Conservation (phyloP, 1,140 invertebrate species). For the Antheraea mylitta region DNA sequence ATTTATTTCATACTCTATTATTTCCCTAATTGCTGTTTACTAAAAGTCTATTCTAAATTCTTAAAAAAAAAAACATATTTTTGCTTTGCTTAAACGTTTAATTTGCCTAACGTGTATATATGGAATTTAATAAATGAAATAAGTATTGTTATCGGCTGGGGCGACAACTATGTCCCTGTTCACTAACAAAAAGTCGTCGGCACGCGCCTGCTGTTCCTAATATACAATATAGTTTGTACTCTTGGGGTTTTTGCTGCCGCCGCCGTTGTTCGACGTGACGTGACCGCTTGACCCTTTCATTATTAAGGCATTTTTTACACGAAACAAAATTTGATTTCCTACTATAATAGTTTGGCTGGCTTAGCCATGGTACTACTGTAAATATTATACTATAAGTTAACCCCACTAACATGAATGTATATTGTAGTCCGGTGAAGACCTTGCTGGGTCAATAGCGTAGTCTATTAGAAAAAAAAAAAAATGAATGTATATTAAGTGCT, state of each 20-base stretch:
- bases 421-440: too few relatives aligned
- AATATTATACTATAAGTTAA: too few relatives aligned
- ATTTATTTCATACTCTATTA: too few relatives aligned
- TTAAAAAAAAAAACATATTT: too few relatives aligned
- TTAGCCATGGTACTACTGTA: too few relatives aligned
- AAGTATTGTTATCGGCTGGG: constrained; percentile 28
- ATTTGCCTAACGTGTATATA: constrained; percentile 12
- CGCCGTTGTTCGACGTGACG: constrained; percentile 44
- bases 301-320: constrained; percentile 47
- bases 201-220: constrained; percentile 67
- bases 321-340: constrained; percentile 35
- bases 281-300: constrained; percentile 70
- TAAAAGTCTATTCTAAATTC: too few relatives aligned
- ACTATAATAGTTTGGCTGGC: neutral
- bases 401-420: too few relatives aligned
- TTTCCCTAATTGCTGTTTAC: too few relatives aligned
- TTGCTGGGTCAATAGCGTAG: too few relatives aligned
- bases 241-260: constrained; percentile 53
- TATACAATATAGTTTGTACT: constrained; percentile 73
- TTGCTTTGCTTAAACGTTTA: constrained; percentile 14
- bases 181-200: constrained; percentile 56
- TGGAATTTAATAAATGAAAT: constrained; percentile 39
- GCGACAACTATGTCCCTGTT: constrained; percentile 34
- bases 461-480: too few relatives aligned
- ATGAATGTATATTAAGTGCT: too few relatives aligned